These are phyloP conservation scores for Lepidostoma basale DNA, from an alignment of 1,140 invertebrate genomes.

Conservation along the genomic window DNA sequence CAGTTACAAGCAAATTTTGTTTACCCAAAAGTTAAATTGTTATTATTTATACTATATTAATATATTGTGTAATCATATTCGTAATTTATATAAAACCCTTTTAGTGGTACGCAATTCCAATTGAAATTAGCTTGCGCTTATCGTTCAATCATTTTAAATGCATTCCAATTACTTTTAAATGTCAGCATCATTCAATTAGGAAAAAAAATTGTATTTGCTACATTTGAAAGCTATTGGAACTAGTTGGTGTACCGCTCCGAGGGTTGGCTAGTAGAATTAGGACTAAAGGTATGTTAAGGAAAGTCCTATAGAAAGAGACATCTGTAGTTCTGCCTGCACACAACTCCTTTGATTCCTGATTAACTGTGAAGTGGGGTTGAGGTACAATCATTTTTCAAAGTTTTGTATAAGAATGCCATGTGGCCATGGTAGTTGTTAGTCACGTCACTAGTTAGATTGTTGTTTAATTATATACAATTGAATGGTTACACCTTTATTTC, in stretches of 20 bases:
- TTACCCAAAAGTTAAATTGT: constrained; percentile 30
- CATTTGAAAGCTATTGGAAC: too few relatives aligned
- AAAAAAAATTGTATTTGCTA: too few relatives aligned
- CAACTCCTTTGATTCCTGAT: constrained; percentile 32
- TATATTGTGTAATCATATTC: not conserved
- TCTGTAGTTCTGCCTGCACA: constrained; percentile 40
- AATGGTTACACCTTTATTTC: too few relatives aligned
- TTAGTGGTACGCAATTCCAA: not conserved
- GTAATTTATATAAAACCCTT: constrained; percentile 21
- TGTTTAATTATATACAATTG: too few relatives aligned
- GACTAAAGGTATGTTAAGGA: constrained; percentile 19
- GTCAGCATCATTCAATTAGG: too few relatives aligned
- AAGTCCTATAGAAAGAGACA: constrained; percentile 19
- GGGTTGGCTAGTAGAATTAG: constrained; percentile 25
- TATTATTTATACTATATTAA: constrained; percentile 36
- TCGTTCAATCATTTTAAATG: too few relatives aligned
- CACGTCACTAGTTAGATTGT: too few relatives aligned
- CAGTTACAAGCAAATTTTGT: constrained; percentile 5
- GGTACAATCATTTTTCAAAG: constrained; percentile 27
- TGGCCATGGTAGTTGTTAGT: constrained; percentile 37
- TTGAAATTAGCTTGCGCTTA: too few relatives aligned
- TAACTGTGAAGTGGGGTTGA: not conserved
- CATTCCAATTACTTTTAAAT: too few relatives aligned
- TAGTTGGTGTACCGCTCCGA: too few relatives aligned
- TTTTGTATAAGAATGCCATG: constrained; percentile 35